A percentile compares a stretch with the other conserved stretches of the same genome.
Evolutionary conservation across 1,140 invertebrate species (phyloP).

Genomic region (Lycorma delicatula): DNA sequence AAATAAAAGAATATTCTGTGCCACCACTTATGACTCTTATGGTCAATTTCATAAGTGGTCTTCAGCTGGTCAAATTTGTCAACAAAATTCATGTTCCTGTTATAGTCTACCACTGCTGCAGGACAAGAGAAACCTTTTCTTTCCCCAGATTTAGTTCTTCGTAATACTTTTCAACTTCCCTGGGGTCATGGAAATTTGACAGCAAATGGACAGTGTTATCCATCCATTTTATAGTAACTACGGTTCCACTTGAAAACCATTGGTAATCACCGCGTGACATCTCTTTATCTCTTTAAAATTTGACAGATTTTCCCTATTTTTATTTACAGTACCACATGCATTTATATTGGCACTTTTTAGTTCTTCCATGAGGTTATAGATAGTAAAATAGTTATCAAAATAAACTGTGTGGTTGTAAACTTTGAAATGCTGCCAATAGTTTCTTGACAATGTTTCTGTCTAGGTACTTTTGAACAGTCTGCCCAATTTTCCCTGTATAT

Average conservation of each 20-base stretch:
- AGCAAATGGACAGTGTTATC: slow-evolving; percentile 13
- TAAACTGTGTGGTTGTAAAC: slow-evolving; percentile 25
- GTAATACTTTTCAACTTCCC: slow-evolving; percentile 7
- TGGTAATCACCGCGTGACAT: slow-evolving; percentile 26
- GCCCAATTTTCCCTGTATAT: slow-evolving; percentile 22
- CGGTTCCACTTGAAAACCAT: slow-evolving; percentile 15
- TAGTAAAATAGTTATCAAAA: slow-evolving; percentile 31
- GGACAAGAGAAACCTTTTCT: slow-evolving; percentile 25
- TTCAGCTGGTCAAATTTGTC: slow-evolving; percentile 37
- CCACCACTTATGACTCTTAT: slow-evolving; percentile 37
- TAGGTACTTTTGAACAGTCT: slow-evolving; percentile 13
- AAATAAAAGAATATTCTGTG: slow-evolving; percentile 35
- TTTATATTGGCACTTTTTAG: slow-evolving; percentile 18
- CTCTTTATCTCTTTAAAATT: slow-evolving; percentile 17
- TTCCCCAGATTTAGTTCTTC: slow-evolving; percentile 22
- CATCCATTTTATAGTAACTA: slow-evolving; percentile 12
- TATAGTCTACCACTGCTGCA: slow-evolving; percentile 34
- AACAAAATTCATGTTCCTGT: slow-evolving; percentile 36
- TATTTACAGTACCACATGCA: slow-evolving; percentile 28
- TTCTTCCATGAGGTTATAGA: slow-evolving; percentile 21
- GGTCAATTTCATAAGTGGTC: slow-evolving; percentile 31
- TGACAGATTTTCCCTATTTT: slow-evolving; percentile 21
- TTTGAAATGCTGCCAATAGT: slow-evolving; percentile 1
- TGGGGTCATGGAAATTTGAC: slow-evolving; percentile 20
- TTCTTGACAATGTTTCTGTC: slow-evolving; percentile 23